These are phyloP conservation scores for Bungarus multicinctus DNA, from an alignment of 2,113 vertebrate genomes.

Conservation along the genomic window DNA sequence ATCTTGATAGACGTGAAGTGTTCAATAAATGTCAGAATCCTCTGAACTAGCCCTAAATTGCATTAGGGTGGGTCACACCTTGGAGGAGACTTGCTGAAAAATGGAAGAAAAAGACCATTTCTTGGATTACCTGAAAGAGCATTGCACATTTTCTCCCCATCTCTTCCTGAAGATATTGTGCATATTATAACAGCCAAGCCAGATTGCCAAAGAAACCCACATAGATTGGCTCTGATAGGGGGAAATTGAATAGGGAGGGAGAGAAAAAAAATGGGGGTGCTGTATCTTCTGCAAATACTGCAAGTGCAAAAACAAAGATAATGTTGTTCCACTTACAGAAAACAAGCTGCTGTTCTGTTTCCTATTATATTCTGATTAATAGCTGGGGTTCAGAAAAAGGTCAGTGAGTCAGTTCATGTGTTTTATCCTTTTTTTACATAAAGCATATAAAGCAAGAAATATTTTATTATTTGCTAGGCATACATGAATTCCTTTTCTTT, in stretches of 20 bases:
- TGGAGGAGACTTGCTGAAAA: not conserved
- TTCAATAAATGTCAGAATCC: not conserved
- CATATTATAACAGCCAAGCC: not conserved
- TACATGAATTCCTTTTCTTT: not conserved
- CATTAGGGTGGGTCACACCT: not conserved
- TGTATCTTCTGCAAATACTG: fast-evolving
- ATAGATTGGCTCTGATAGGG: not conserved
- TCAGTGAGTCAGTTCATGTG: not conserved
- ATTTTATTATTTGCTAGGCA: not conserved
- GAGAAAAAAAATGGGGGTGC: not conserved
- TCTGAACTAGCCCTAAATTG: not conserved
- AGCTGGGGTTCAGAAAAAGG: not conserved
- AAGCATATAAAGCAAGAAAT: not conserved
- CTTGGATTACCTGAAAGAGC: not conserved
- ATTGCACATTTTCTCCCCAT: not conserved
- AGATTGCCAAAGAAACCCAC: not conserved
- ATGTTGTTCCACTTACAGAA: not conserved
- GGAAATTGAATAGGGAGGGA: not conserved
- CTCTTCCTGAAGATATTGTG: not conserved
- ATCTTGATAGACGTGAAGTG: not conserved
- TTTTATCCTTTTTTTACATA: not conserved
- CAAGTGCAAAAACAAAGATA: not conserved
- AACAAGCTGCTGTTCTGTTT: not conserved
- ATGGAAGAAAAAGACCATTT: not conserved
- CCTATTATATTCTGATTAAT: not conserved